Base-by-base conservation (phyloP, 2,888 invertebrate genomes). In the Lasioglossum zephyrum region DNA sequence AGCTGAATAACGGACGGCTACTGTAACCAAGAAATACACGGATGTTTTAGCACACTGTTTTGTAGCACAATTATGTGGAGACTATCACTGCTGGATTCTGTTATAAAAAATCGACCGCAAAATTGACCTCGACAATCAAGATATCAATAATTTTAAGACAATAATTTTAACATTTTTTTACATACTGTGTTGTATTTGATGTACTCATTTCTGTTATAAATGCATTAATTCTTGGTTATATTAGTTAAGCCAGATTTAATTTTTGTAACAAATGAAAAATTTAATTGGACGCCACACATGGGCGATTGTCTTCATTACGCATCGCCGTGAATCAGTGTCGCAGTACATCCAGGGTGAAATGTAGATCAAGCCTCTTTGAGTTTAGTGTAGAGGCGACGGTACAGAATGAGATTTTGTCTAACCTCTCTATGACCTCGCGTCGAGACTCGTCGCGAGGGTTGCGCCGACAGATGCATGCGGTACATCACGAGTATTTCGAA, bases 401-500 rank as follows among this genome's bases (percentile, higher is more conserved):
- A n/a, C 69, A 41, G 36, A 0, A 69, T 69, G 69, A 22, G 69
- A 69, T 69, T 69, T 39, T 41, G 69, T 22, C 69, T 69, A 69
- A 69, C 41, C 69, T 41, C 39, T 22, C 41, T 22, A 39, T 13
- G 69, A n/a, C 41, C 39, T 39, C 69, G 11, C n/a, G 69, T 41
- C 69, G 69, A 66, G 69, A 39, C 11, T 11, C 36, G 69, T 41
- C 22, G 36, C n/a, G n/a, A 16, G n/a, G 69, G n/a, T 69, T 41
- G 41, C 36, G 18, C 66, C 66, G 66, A 66, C 69, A 41, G 69
- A 69, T n/a, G 69, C 69, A 22, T n/a, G 41, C 22, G n/a, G 41
- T 41, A 41, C 41, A 69, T 69, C 9, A 11, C 69, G 69, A n/a
- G 41, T 11, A n/a, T 69, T 36, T 13, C 69, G 69, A 69, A 69